Evolutionary conservation across 2,888 invertebrate genomes (phyloP).

Genomic region (Stenodera caucasica): DNA sequence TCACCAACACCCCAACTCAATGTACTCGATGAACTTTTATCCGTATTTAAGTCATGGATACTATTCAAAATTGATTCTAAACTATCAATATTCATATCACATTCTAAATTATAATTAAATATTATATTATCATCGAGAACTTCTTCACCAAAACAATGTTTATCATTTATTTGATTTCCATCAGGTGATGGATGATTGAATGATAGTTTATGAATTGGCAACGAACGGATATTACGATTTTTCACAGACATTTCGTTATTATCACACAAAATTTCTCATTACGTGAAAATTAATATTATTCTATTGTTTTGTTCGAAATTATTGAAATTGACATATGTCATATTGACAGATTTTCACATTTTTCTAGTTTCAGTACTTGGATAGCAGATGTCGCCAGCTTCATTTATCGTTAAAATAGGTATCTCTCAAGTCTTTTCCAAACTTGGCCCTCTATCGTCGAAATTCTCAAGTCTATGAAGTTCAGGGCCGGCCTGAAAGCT

Average conservation of each 20-base stretch:
- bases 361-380: no score
- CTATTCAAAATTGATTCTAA: slow-evolving; percentile 12
- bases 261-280: neutral
- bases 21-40: slow-evolving; percentile 50
- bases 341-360: no score
- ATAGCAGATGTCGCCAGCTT: no score
- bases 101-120: neutral
- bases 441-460: no score
- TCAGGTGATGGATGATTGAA: slow-evolving; percentile 11
- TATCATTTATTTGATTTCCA: neutral
- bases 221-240: slow-evolving; percentile 19
- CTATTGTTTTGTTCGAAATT: neutral
- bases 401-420: no score
- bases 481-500: no score
- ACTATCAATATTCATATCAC: slow-evolving; percentile 10
- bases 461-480: no score
- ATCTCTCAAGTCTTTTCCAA: no score
- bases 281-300: neutral
- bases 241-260: neutral
- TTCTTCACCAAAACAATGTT: slow-evolving; percentile 21
- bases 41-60: slow-evolving; percentile 9
- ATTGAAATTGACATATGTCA: neutral
- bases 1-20: slow-evolving; percentile 59
- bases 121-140: neutral
- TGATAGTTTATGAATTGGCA: slow-evolving; percentile 11